Conservation (phyloP, 2,888 invertebrate species). For the Eristalinus aeneus region DNA sequence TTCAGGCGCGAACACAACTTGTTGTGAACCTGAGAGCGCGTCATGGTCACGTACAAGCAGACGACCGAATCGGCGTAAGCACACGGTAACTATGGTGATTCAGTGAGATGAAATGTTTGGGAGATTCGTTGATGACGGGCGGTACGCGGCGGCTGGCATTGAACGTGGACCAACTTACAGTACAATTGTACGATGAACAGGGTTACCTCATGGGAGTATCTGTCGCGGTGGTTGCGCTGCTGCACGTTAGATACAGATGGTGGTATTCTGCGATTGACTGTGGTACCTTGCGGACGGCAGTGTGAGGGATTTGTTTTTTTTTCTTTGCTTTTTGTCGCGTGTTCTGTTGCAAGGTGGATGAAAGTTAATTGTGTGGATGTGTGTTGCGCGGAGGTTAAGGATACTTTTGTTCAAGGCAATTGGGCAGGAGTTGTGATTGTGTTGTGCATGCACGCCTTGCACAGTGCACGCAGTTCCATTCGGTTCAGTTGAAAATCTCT, state of each 20-base stretch:
- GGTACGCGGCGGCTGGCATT: slow-evolving; percentile 30
- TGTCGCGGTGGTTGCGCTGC: slow-evolving; percentile 12
- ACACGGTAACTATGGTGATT: slow-evolving; percentile 56
- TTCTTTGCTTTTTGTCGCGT: not conserved
- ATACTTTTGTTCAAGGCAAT: slow-evolving; percentile 64
- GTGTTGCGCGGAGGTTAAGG: slow-evolving; percentile 63
- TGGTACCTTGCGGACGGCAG: slow-evolving; percentile 18
- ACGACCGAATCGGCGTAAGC: slow-evolving; percentile 27
- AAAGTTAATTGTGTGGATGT: slow-evolving; percentile 69
- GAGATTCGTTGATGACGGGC: slow-evolving; percentile 32
- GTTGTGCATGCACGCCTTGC: slow-evolving; percentile 12
- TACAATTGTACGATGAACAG: slow-evolving; percentile 28
- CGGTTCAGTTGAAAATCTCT: not conserved
- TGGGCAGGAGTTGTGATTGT: slow-evolving; percentile 45
- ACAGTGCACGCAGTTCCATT: slow-evolving; percentile 4
- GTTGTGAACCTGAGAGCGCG: slow-evolving; percentile 32
- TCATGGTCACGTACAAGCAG: slow-evolving; percentile 21
- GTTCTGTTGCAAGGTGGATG: slow-evolving; percentile 40
- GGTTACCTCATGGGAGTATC: slow-evolving; percentile 29
- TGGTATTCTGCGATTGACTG: slow-evolving; percentile 47
- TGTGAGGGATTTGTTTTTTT: slow-evolving; percentile 20
- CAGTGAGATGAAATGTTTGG: slow-evolving; percentile 50
- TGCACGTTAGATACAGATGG: slow-evolving; percentile 47
- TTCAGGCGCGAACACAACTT: not conserved
- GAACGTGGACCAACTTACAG: slow-evolving; percentile 41